Conservation (phyloP, 2,113 vertebrate species). For the Psittacula cyanocephala region DNA sequence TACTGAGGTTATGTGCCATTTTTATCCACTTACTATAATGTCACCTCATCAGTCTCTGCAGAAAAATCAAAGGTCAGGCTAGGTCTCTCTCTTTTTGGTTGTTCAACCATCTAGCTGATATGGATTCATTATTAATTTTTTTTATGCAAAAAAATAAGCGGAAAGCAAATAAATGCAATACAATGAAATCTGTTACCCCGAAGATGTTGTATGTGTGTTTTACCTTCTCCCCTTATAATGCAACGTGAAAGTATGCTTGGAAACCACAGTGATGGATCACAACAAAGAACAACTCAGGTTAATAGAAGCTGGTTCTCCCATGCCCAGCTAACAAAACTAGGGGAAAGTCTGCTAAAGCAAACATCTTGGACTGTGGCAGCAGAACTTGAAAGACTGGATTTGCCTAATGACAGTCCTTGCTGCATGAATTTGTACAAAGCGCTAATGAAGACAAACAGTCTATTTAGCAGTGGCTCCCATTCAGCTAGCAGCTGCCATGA, state of each 20-base stretch:
- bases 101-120: background rate
- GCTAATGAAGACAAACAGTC: constrained; percentile 68
- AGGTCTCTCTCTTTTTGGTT: background rate
- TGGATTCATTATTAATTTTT: background rate
- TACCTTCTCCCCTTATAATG: background rate
- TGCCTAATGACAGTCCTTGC: background rate
- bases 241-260: background rate
- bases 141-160: background rate
- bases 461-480: constrained; percentile 40
- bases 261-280: background rate
- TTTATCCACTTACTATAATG: background rate
- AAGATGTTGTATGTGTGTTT: background rate
- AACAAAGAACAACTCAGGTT: background rate
- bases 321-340: background rate
- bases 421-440: constrained; percentile 58
- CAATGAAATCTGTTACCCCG: background rate
- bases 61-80: background rate
- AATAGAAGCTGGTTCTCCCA: background rate
- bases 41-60: background rate
- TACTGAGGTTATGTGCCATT: background rate
- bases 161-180: background rate
- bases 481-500: constrained; percentile 68
- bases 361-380: background rate
- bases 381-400: constrained; percentile 34
- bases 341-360: background rate